Conservation (phyloP, 1,140 invertebrate genomes). For the Euura saliciscinereae region DNA sequence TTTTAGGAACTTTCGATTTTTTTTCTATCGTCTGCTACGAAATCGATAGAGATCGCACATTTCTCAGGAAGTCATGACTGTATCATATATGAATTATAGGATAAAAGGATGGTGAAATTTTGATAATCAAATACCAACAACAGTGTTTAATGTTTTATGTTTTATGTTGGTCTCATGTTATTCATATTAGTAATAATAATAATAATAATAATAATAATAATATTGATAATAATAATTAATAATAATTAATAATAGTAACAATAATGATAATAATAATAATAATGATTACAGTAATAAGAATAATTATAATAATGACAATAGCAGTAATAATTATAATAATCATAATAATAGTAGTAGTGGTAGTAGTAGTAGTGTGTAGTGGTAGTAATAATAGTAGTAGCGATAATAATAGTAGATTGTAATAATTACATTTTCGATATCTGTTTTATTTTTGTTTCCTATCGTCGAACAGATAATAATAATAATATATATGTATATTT, state of each 20-base stretch:
- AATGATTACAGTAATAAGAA: not conserved
- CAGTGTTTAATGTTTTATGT: not conserved
- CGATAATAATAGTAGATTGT: not conserved
- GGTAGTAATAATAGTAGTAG: not conserved
- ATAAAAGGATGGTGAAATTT: not conserved
- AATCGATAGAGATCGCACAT: no score
- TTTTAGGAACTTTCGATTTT: no score
- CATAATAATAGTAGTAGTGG: not conserved
- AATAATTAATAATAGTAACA: slow-evolving; percentile 6
- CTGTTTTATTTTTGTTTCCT: slow-evolving; percentile 14
- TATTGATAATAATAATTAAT: not conserved
- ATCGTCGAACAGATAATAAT: no score
- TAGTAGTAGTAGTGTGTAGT: not conserved
- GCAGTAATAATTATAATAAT: not conserved
- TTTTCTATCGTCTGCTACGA: no score
- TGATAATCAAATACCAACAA: not conserved
- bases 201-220: slow-evolving; percentile 6
- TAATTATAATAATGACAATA: not conserved
- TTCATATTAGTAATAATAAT: slow-evolving; percentile 8
- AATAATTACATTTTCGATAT: slow-evolving; percentile 30
- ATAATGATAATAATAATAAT: not conserved
- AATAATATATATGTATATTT: slow-evolving; percentile 59
- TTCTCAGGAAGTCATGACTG: no score
- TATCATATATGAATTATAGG: no score
- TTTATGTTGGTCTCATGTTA: slow-evolving; percentile 7